A percentile compares a stretch with the other conserved stretches of the same genome.
These are phyloP conservation scores for Diprion similis DNA, from an alignment of 1,140 invertebrate genomes.

Conservation along the genomic window DNA sequence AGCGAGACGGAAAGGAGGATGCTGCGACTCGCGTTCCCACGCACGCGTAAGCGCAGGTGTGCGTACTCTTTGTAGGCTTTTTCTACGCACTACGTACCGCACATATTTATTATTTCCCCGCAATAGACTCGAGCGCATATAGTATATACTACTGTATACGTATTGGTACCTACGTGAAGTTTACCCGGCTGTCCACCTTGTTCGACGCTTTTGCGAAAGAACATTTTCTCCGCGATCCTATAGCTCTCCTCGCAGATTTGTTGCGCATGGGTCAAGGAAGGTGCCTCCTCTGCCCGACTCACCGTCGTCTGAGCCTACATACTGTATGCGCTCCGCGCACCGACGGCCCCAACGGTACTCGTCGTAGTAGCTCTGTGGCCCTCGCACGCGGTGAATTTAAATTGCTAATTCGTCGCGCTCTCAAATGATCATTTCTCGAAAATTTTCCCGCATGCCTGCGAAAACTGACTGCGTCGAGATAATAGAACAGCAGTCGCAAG, in stretches of 20 bases:
- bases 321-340: not conserved
- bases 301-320: too few species aligned
- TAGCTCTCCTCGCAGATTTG: not conserved
- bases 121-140: not conserved
- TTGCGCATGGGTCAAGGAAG: not conserved
- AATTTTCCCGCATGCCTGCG: not conserved
- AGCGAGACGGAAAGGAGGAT: not conserved
- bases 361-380: not conserved
- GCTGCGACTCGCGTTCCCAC: not conserved
- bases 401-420: not conserved
- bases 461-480: too few species aligned
- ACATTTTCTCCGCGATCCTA: not conserved
- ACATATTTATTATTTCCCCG: constrained; percentile 11
- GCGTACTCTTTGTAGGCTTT: constrained; percentile 6
- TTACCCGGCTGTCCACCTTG: not conserved
- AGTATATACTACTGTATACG: too few species aligned
- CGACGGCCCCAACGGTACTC: not conserved
- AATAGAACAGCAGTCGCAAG: too few species aligned
- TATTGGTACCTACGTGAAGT: too few species aligned
- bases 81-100: constrained; percentile 9
- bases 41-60: constrained; percentile 3
- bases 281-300: not conserved
- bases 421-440: not conserved
- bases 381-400: not conserved
- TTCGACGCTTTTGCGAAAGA: not conserved